Conservation (phyloP, 2,888 invertebrate species). For the Criorhina ranunculi region DNA sequence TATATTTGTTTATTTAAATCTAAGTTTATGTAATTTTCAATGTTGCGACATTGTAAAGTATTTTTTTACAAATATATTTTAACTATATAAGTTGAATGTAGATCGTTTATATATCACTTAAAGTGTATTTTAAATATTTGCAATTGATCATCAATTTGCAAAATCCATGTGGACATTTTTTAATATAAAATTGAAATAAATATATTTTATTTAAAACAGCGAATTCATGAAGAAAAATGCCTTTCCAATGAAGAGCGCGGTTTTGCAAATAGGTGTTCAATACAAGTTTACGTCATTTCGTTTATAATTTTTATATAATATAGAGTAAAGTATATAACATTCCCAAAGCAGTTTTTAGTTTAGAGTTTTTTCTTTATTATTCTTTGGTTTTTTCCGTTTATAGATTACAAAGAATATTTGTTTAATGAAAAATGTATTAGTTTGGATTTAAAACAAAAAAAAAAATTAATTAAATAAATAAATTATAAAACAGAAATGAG, state of each 20-base stretch:
- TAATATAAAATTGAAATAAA: background rate
- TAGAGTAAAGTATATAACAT: slow-evolving; percentile 17
- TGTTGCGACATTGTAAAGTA: background rate
- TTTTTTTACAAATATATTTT: slow-evolving; percentile 27
- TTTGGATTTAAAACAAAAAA: background rate
- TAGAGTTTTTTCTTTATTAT: slow-evolving; percentile 7
- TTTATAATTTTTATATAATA: background rate
- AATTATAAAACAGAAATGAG: background rate
- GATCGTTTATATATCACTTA: slow-evolving; percentile 38
- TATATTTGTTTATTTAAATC: background rate
- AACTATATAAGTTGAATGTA: slow-evolving; percentile 20
- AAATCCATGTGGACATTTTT: background rate
- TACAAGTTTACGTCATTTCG: background rate
- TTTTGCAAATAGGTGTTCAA: slow-evolving; percentile 18
- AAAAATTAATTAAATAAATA: background rate
- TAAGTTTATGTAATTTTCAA: slow-evolving; percentile 6
- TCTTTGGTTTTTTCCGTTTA: slow-evolving; percentile 34
- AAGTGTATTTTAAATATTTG: slow-evolving; percentile 15
- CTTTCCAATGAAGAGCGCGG: background rate
- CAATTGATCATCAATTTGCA: slow-evolving; percentile 5
- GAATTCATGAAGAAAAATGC: background rate
- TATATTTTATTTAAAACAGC: background rate
- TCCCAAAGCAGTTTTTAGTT: slow-evolving; percentile 24
- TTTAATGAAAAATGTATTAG: background rate
- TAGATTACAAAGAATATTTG: slow-evolving; percentile 31